Evolutionary conservation across 2,888 invertebrate genomes (phyloP), one percentile per base, ranked within the genome.

Genomic region (Ecliptopera silaceata): DNA sequence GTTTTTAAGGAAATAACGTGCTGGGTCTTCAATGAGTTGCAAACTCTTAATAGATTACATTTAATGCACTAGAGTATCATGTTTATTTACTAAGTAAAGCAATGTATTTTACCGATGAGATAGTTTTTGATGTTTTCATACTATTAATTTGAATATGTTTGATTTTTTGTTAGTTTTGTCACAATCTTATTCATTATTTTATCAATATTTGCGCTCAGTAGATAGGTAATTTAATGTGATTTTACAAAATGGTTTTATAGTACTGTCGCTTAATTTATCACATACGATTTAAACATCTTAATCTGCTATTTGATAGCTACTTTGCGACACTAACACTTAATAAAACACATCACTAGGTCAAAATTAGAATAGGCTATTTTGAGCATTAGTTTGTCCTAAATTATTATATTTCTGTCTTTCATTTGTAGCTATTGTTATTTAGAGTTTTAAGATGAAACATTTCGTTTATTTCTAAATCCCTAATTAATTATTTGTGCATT

Each of bases 71-170:
- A 26, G 26, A 4, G 22, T 22, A 22, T 22, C 22, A 5, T 6
- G 22, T 5, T 5, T 22, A 2, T 22, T 22, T 22, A 22, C 6
- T 22, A 1, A 22, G 4, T 64, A 75, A 74, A 70, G 66, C 66
- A 59, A 65, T 65, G 71, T 61, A 57, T 42, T 79, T 79, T 67
- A 79, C 75, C 78, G 75, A 79, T 76, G 86, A 86, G 86, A 87
- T 85, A 86, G 86, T 79, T 80, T 81, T 71, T 68, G 84, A 84
- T 79, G 86, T 83, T 81, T n/a, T n/a, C n/a, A n/a, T n/a, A n/a
- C n/a, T n/a, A n/a, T n/a, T n/a, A n/a, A n/a, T n/a, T n/a, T n/a
- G n/a, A n/a, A n/a, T n/a, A n/a, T n/a, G n/a, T n/a, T n/a, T n/a
- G n/a, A n/a, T n/a, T n/a, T n/a, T n/a, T n/a, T n/a, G n/a, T n/a